Percentiles rank a stretch among this genome's conserved stretches.
These are phyloP conservation scores for Xestia ashworthii DNA, from an alignment of 2,888 invertebrate genomes.

Conservation along the genomic window DNA sequence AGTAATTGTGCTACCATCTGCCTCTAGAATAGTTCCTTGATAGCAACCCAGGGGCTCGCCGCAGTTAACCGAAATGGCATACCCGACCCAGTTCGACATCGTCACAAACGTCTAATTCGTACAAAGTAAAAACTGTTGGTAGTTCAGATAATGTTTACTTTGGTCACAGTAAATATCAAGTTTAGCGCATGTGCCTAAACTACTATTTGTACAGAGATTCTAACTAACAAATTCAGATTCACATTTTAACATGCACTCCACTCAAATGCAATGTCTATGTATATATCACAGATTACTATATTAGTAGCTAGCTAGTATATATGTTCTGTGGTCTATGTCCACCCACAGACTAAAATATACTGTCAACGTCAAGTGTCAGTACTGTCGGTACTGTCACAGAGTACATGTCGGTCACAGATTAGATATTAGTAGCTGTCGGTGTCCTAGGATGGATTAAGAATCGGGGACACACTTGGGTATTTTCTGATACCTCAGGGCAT, in stretches of 20 bases:
- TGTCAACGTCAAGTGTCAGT: too few species aligned
- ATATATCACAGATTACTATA: too few species aligned
- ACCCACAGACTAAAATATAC: too few species aligned
- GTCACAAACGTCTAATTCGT: constrained; percentile 31
- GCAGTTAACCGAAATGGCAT: constrained; percentile 96
- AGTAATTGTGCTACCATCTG: constrained; percentile 93
- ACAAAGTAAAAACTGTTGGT: constrained; percentile 8
- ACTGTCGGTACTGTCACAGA: too few species aligned
- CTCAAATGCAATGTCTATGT: not conserved
- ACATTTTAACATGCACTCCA: not conserved
- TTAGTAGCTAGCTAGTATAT: too few species aligned
- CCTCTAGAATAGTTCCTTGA: constrained; percentile 94
- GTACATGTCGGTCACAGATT: too few species aligned
- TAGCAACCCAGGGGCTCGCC: constrained; percentile 94
- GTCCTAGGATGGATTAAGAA: too few species aligned
- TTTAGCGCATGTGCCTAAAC: constrained; percentile 34
- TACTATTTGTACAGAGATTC: constrained; percentile 27
- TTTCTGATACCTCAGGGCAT: too few species aligned
- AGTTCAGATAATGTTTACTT: constrained; percentile 7
- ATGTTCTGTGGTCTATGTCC: too few species aligned
- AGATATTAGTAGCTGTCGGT: too few species aligned
- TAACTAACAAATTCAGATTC: not conserved
- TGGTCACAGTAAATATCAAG: constrained; percentile 8
- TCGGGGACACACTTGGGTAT: too few species aligned
- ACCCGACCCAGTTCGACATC: constrained; percentile 93